Conservation (phyloP, 2,113 vertebrate genomes). For the Corythornis vintsioides region DNA sequence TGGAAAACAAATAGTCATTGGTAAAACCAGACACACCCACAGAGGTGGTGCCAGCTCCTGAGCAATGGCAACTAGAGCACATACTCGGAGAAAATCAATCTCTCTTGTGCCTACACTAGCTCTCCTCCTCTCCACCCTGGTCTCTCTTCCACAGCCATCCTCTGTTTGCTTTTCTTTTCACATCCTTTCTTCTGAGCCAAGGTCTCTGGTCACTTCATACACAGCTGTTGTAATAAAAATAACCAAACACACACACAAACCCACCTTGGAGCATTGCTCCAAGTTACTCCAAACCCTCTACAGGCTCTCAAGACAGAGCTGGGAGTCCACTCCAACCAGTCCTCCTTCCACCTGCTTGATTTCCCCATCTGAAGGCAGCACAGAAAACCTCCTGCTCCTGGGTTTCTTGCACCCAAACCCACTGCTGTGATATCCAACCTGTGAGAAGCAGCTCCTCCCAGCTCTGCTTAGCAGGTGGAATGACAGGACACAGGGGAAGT, state of each 20-base stretch:
- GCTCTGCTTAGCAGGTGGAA: background rate
- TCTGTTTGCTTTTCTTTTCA: background rate
- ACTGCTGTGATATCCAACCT: background rate
- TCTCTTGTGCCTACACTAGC: background rate
- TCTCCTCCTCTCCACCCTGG: background rate
- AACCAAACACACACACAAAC: background rate
- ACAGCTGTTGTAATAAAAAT: background rate
- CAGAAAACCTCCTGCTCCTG: background rate
- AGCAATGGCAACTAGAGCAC: background rate
- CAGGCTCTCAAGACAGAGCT: background rate
- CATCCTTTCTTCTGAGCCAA: background rate
- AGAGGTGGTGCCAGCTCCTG: no score
- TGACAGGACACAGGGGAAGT: conserved; percentile 2
- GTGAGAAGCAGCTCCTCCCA: background rate
- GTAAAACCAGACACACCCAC: background rate
- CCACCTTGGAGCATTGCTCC: background rate
- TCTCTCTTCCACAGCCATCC: background rate
- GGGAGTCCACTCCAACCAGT: background rate
- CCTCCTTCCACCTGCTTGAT: background rate
- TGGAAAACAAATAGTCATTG: background rate
- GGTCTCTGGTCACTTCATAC: background rate
- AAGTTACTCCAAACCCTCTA: background rate
- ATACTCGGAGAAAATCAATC: background rate
- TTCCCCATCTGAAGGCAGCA: background rate
- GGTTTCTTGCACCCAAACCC: background rate